These are phyloP conservation scores for Steromphala cineraria DNA, from an alignment of 2,888 invertebrate species.

Conservation along the genomic window DNA sequence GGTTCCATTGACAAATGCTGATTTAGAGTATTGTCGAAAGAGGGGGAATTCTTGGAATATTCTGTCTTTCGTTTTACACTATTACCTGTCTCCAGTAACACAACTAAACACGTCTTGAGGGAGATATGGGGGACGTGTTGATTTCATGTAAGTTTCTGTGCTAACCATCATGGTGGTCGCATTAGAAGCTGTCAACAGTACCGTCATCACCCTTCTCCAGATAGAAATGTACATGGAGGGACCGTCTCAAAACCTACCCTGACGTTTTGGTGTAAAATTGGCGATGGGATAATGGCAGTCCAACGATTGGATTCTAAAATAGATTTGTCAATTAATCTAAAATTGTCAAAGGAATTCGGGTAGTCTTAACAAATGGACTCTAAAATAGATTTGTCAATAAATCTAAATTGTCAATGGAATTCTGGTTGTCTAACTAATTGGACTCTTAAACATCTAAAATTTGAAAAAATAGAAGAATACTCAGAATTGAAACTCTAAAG, in stretches of 20 bases:
- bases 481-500: too few species aligned
- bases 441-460: too few species aligned
- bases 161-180: not conserved
- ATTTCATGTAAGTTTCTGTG: not conserved
- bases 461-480: too few species aligned
- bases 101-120: not conserved
- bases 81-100: constrained; percentile 1
- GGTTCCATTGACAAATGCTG: not conserved
- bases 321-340: too few species aligned
- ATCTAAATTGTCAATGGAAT: too few species aligned
- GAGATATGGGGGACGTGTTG: not conserved
- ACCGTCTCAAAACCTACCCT: not conserved
- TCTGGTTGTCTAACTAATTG: too few species aligned
- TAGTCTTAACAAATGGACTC: too few species aligned
- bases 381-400: too few species aligned
- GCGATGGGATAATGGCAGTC: too few species aligned
- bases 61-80: not conserved
- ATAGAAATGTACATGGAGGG: not conserved
- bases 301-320: too few species aligned
- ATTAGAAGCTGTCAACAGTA: not conserved
- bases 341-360: too few species aligned
- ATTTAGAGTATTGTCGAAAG: not conserved
- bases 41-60: constrained; percentile 9
- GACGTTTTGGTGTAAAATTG: too few species aligned
- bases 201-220: not conserved